Percentiles rank a stretch among this genome's conserved stretches.
These are phyloP conservation scores for Lasaia peninsularis DNA, from an alignment of 1,140 invertebrate species.

Conservation along the genomic window DNA sequence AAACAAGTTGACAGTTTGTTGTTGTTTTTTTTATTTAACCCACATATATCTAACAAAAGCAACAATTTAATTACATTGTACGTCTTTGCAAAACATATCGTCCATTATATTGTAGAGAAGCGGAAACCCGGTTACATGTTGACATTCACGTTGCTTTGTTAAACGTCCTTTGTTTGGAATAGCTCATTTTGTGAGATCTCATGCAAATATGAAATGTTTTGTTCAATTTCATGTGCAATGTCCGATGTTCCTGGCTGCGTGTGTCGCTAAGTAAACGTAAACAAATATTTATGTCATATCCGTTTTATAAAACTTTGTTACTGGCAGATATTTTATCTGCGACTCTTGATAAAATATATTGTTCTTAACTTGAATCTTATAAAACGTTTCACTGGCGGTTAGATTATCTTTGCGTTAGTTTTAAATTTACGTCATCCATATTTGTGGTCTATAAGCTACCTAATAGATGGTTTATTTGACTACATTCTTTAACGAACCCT, in stretches of 20 bases:
- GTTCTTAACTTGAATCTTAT: not conserved
- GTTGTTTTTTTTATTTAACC: not conserved
- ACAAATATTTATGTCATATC: not conserved
- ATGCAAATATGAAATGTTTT: conserved; percentile 44
- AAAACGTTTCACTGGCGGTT: too few relatives aligned
- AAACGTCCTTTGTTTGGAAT: conserved; percentile 42
- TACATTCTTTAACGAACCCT: too few relatives aligned
- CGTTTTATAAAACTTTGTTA: not conserved
- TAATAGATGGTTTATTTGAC: too few relatives aligned
- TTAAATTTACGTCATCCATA: too few relatives aligned
- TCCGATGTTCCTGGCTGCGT: conserved; percentile 4
- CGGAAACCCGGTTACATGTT: conserved; percentile 40
- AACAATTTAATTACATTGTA: conserved; percentile 6
- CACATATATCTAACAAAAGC: not conserved
- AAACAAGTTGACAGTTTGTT: not conserved
- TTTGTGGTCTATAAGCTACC: too few relatives aligned
- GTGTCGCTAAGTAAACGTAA: conserved; percentile 2
- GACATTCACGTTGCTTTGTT: conserved; percentile 61
- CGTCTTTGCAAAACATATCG: conserved; percentile 14
- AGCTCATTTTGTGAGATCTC: conserved; percentile 48
- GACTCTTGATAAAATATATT: not conserved
- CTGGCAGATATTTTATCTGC: conserved; percentile 1
- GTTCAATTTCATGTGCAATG: conserved; percentile 27
- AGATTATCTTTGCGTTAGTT: too few relatives aligned
- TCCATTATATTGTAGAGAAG: conserved; percentile 10